These are phyloP conservation scores for Poeciliopsis paucimaculata DNA, from an alignment of 2,797 vertebrate genomes.

Conservation along the genomic window DNA sequence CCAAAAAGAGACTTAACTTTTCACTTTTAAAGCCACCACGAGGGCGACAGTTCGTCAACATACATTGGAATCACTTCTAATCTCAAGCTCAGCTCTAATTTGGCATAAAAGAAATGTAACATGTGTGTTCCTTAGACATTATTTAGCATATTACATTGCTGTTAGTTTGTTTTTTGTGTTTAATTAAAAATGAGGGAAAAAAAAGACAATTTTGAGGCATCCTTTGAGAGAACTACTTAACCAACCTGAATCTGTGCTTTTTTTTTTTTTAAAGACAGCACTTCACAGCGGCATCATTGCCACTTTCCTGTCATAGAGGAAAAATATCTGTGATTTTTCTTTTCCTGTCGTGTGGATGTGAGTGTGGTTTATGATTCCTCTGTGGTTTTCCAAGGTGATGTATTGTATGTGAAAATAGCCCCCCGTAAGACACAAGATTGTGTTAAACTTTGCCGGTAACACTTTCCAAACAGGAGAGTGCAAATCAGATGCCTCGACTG, in stretches of 20 bases:
- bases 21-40: not conserved
- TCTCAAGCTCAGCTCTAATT: not conserved
- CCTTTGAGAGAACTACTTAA: not conserved
- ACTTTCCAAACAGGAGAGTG: slow-evolving; percentile 67
- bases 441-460: slow-evolving; percentile 77
- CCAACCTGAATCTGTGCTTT: slow-evolving; percentile 22
- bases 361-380: slow-evolving; percentile 41
- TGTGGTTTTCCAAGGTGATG: slow-evolving; percentile 45
- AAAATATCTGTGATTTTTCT: slow-evolving; percentile 42
- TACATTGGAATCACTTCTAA: not conserved
- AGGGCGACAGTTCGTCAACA: not conserved
- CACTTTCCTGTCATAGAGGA: slow-evolving; percentile 39
- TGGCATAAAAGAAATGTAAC: not conserved
- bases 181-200: not conserved
- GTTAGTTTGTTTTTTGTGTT: not conserved
- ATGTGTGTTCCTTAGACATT: not conserved
- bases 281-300: slow-evolving; percentile 15
- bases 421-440: slow-evolving; percentile 65
- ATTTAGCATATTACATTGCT: not conserved
- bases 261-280: slow-evolving; percentile 5
- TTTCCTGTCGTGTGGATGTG: slow-evolving; percentile 10
- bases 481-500: slow-evolving; percentile 67
- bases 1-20: not conserved
- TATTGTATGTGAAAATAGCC: slow-evolving; percentile 61
- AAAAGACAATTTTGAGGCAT: not conserved